A percentile compares a stretch with the other conserved stretches of the same genome.
phyloP scores from a whole-genome alignment of 2,113 vertebrate genomes.

The Hippocampus abdominalis region DNA sequence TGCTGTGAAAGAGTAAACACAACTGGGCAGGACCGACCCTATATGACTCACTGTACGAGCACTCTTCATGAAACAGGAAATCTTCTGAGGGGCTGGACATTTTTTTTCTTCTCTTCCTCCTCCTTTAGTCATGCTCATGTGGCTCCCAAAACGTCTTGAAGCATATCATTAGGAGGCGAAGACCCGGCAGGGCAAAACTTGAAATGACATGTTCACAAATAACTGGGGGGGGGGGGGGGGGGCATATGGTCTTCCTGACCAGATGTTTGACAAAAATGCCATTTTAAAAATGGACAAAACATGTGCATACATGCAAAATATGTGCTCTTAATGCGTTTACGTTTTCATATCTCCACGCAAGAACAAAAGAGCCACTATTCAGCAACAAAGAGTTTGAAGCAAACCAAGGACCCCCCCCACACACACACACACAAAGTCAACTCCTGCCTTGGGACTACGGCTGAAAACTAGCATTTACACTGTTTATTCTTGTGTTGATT shows the following conservation, averaged over 20 bases:
- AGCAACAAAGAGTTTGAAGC: no score
- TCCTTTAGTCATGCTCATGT: constrained; percentile 32
- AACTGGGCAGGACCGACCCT: constrained; percentile 38
- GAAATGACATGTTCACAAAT: constrained; percentile 55
- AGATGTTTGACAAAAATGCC: no score
- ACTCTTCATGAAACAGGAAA: constrained; percentile 64
- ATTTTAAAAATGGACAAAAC: no score
- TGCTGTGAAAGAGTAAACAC: constrained; percentile 39
- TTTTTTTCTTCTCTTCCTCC: constrained; percentile 8
- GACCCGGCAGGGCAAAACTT: constrained; percentile 38
- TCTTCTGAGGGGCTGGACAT: constrained; percentile 66
- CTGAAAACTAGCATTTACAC: no score
- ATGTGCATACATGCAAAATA: no score
- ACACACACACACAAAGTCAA: no score
- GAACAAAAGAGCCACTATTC: no score
- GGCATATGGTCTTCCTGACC: no score
- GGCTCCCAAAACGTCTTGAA: constrained; percentile 29
- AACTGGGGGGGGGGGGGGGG: constrained; percentile 4
- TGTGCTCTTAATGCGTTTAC: no score
- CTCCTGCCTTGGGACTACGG: no score
- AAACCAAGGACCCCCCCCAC: neutral
- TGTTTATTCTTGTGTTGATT: no score
- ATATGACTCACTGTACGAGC: constrained; percentile 53
- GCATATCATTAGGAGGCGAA: constrained; percentile 58
- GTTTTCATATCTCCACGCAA: no score